Evolutionary conservation across 1,140 invertebrate species (phyloP), one percentile per base, ranked within the genome.

Genomic region (Conopomorpha cramerella): DNA sequence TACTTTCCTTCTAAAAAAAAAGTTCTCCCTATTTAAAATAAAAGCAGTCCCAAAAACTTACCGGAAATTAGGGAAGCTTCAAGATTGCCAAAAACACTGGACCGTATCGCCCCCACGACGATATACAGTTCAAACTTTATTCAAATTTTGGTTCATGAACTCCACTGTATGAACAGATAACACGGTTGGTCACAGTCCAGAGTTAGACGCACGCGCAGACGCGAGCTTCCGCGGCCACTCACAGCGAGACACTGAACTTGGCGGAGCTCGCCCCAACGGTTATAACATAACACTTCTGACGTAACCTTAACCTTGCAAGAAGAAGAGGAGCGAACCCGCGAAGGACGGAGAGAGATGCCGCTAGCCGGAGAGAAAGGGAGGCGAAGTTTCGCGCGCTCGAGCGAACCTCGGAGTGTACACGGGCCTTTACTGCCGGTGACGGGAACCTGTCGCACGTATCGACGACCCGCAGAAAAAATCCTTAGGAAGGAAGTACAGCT

Each of bases 301-400:
- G 71, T 76, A 78, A 77, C 76, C 73, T 77, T 77, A 77, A 79
- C 72, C 72, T 77, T 79, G 73, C 72, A 71, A 70, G 76, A 74
- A 76, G 70, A 74, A 74, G 70, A 76, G 70, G 68, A 74, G 68
- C 61, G 60, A 71, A 55, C 65, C 51, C 59, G 67, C 76, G 72
- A 78, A 78, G 70, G 73, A 76, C 73, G 71, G 73, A 73, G 61
- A 68, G 68, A 77, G 68, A 73, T 61, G 50, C 65, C 65, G 43
- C 66, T 72, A 71, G 56, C 43, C 47, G 45, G 42, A 64, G 59
- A 65, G 67, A 77, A 68, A 72, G 64, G 68, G 70, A 73, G n/a
- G n/a, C n/a, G n/a, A n/a, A n/a, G n/a, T n/a, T n/a, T n/a, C n/a
- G n/a, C n/a, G n/a, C n/a, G n/a, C n/a, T n/a, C n/a, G n/a, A n/a